Evolutionary conservation across 2,797 vertebrate genomes (phyloP).

Genomic region (Megaceryle alcyon): DNA sequence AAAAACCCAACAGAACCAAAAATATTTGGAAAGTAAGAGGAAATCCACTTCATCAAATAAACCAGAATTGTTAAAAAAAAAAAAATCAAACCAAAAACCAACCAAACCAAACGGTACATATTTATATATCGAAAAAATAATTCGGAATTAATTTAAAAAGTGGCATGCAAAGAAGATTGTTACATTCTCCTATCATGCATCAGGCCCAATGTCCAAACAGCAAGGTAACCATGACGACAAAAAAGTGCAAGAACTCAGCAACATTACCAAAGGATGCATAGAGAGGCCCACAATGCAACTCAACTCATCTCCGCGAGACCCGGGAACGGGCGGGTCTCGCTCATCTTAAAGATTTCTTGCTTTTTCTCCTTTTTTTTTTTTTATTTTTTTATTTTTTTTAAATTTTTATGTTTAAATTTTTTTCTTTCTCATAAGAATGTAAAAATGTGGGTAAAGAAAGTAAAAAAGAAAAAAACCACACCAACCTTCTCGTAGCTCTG

Average conservation of each 20-base stretch:
- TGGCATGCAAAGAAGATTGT: slow-evolving; percentile 92
- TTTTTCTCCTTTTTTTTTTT: slow-evolving; percentile 56
- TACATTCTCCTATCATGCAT: slow-evolving; percentile 99
- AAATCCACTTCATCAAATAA: slow-evolving; percentile 64
- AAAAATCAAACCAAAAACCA: not conserved
- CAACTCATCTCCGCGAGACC: slow-evolving; percentile 83
- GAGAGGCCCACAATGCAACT: slow-evolving; percentile 99
- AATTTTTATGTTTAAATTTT: not conserved
- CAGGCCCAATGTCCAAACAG: slow-evolving; percentile 87
- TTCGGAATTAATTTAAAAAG: slow-evolving; percentile 68
- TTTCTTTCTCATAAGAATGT: slow-evolving; percentile 81
- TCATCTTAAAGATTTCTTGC: slow-evolving; percentile 80
- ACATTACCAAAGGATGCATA: slow-evolving; percentile 98
- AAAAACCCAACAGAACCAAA: slow-evolving; percentile 29
- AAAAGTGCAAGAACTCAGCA: slow-evolving; percentile 94
- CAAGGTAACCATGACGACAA: slow-evolving; percentile 94
- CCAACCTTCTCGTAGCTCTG: slow-evolving; percentile 99
- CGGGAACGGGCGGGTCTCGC: slow-evolving; percentile 88
- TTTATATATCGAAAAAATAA: slow-evolving; percentile 33
- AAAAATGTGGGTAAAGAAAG: slow-evolving; percentile 99
- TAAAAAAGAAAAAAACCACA: slow-evolving; percentile 99
- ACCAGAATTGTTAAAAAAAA: slow-evolving; percentile 60
- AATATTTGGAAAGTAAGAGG: slow-evolving; percentile 21
- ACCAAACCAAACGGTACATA: not conserved
- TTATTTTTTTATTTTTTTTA: not conserved